phyloP scores from a whole-genome alignment of 2,888 invertebrate genomes.

The Coleophora flavipennella region DNA sequence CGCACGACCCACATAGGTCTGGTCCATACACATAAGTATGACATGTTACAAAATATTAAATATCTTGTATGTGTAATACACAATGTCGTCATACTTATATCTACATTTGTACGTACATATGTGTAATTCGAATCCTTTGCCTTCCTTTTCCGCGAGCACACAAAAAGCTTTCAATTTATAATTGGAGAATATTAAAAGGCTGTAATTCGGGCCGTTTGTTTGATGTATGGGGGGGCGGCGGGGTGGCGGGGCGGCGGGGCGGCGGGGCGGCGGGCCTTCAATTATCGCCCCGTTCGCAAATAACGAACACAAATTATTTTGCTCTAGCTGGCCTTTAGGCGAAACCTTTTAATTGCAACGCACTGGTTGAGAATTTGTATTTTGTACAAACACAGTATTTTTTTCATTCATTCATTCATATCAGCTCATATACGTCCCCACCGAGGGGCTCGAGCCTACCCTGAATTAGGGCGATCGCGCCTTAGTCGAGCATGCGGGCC shows the following conservation, averaged over 20 bases:
- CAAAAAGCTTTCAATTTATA: slow-evolving; percentile 32
- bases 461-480: too few species aligned
- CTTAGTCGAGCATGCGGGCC: too few species aligned
- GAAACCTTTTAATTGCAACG: slow-evolving; percentile 18
- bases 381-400: slow-evolving; percentile 10
- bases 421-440: too few species aligned
- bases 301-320: slow-evolving; percentile 47
- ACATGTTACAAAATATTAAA: too few species aligned
- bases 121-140: slow-evolving; percentile 9
- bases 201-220: slow-evolving; percentile 23
- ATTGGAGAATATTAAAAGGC: slow-evolving; percentile 41
- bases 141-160: slow-evolving; percentile 13
- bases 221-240: slow-evolving; percentile 1
- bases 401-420: too few species aligned
- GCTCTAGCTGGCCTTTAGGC: slow-evolving; percentile 34
- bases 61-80: too few species aligned
- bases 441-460: too few species aligned
- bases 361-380: slow-evolving; percentile 29
- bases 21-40: too few species aligned
- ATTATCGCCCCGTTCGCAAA: slow-evolving; percentile 37
- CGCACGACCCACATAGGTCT: too few species aligned
- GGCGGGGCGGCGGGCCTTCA: slow-evolving; percentile 19
- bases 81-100: too few species aligned
- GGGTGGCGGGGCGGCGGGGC: background rate
- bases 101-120: background rate